Evolutionary conservation across 2,797 vertebrate species (phyloP).

Genomic region (Paratrypauchen microcephalus): DNA sequence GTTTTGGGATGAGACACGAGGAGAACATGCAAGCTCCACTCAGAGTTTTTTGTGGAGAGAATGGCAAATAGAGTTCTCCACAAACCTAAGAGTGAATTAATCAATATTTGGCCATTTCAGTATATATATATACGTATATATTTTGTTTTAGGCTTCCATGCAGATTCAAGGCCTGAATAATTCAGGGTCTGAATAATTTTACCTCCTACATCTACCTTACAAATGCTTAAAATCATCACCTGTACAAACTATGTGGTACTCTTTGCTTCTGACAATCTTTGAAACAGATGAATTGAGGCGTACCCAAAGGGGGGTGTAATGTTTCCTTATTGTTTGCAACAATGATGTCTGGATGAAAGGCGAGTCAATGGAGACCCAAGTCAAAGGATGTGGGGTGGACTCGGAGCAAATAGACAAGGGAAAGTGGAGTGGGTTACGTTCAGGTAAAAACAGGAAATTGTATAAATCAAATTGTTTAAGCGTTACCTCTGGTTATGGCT

Average conservation of each 20-base stretch:
- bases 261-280: constrained; percentile 59
- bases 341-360: constrained; percentile 56
- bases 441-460: constrained; percentile 37
- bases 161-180: too few relatives aligned
- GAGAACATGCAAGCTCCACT: not conserved
- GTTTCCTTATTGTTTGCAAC: constrained; percentile 64
- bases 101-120: not conserved
- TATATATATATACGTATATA: too few relatives aligned
- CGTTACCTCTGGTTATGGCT: constrained; percentile 9
- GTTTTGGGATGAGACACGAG: not conserved
- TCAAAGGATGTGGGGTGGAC: constrained; percentile 52
- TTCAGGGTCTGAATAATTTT: not conserved
- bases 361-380: constrained; percentile 47
- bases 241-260: constrained; percentile 25
- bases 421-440: constrained; percentile 35
- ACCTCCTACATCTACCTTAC: not conserved
- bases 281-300: constrained; percentile 30
- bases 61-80: not conserved
- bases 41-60: too few relatives aligned
- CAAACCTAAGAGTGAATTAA: not conserved
- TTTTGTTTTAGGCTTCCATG: too few relatives aligned
- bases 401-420: constrained; percentile 29
- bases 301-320: constrained; percentile 37
- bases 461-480: constrained; percentile 33
- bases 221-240: constrained; percentile 7